A percentile compares a stretch with the other conserved stretches of the same genome.
Evolutionary conservation across 2,888 invertebrate genomes (phyloP).

Genomic region (Noctuana brunneofusca): DNA sequence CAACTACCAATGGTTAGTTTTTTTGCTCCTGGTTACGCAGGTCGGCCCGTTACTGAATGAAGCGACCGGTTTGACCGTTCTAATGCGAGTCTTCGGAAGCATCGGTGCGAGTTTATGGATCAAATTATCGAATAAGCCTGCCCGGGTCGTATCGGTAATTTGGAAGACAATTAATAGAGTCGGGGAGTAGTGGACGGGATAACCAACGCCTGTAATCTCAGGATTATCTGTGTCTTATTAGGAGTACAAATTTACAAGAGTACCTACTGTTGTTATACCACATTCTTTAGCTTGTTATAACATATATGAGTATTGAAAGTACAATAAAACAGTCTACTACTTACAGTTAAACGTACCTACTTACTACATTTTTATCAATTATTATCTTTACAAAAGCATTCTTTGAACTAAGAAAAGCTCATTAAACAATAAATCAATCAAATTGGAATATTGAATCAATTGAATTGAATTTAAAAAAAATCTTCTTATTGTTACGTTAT

Average conservation of each 20-base stretch:
- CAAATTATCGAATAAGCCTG: conserved; percentile 41
- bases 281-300: not conserved
- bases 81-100: conserved; percentile 48
- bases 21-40: conserved; percentile 40
- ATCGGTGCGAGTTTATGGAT: conserved; percentile 47
- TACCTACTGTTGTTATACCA: not conserved
- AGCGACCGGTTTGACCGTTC: conserved; percentile 55
- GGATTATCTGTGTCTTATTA: conserved; percentile 22
- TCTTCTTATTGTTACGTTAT: too few species aligned
- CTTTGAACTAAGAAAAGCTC: too few species aligned
- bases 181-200: conserved; percentile 14
- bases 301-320: not conserved
- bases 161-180: conserved; percentile 32
- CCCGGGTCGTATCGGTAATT: conserved; percentile 25
- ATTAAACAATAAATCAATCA: too few species aligned
- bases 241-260: conserved; percentile 7
- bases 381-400: too few species aligned
- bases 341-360: too few species aligned
- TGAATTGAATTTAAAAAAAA: too few species aligned
- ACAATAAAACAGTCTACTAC: not conserved
- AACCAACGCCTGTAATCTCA: conserved; percentile 14
- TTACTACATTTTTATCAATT: too few species aligned
- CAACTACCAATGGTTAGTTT: conserved; percentile 36
- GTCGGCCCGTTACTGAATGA: conserved; percentile 56
- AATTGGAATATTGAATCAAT: too few species aligned